phyloP scores from a whole-genome alignment of 2,888 invertebrate species.

The Biston stratarius region DNA sequence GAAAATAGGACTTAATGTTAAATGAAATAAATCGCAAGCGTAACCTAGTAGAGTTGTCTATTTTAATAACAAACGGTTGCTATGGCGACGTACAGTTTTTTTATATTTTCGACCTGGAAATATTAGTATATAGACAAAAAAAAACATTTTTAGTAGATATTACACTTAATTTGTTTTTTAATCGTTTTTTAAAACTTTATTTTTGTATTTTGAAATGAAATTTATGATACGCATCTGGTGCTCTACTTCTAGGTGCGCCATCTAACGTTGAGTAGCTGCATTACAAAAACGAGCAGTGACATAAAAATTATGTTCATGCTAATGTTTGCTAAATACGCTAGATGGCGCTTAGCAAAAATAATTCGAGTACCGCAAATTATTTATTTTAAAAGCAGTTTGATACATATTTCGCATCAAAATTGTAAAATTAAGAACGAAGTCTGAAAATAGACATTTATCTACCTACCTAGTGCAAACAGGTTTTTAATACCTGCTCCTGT shows the following conservation, averaged over 20 bases:
- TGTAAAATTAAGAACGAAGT: too few relatives aligned
- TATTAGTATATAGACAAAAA: not conserved
- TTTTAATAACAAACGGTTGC: constrained; percentile 43
- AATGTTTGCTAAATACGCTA: not conserved
- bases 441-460: too few relatives aligned
- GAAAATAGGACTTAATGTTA: constrained; percentile 19
- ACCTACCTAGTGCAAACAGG: too few relatives aligned
- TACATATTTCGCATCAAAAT: too few relatives aligned
- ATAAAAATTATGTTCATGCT: not conserved
- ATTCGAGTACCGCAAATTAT: not conserved
- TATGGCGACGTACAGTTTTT: constrained; percentile 45
- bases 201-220: too few relatives aligned
- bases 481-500: not conserved
- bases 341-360: constrained; percentile 1
- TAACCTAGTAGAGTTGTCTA: not conserved
- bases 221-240: not conserved
- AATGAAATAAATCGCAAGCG: too few relatives aligned
- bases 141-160: too few relatives aligned
- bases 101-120: not conserved
- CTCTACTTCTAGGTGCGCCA: constrained; percentile 37
- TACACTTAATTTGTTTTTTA: not conserved
- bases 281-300: not conserved
- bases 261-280: constrained; percentile 52
- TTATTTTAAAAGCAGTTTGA: too few relatives aligned
- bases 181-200: too few relatives aligned